These are phyloP conservation scores for Ophiothrix spiculata DNA, from an alignment of 35 echinoderm and acorn worm genomes.

Conservation along the genomic window DNA sequence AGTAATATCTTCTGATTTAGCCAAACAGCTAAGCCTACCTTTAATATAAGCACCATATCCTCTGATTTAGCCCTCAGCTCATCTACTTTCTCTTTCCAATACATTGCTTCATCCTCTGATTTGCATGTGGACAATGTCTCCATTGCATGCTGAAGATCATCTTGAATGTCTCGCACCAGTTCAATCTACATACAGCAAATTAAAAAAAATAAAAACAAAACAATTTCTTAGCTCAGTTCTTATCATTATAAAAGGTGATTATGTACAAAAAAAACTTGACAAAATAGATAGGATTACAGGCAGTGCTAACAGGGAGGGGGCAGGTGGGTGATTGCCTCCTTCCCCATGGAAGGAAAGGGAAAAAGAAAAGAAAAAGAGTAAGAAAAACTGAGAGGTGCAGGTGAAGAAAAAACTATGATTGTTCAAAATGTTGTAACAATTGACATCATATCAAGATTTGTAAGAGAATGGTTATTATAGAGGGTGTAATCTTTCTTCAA, in stretches of 20 bases:
- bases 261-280: background rate
- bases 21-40: constrained; percentile 45
- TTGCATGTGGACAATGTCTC: constrained; percentile 29
- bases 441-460: background rate
- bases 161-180: constrained; percentile 61
- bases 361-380: too few relatives aligned
- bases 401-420: background rate
- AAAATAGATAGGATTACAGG: too few relatives aligned
- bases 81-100: constrained; percentile 50
- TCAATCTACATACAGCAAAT: constrained; percentile 45
- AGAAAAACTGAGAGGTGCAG: too few relatives aligned
- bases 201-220: background rate
- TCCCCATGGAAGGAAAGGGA: too few relatives aligned
- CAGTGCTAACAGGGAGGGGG: too few relatives aligned
- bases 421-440: too few relatives aligned
- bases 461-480: background rate
- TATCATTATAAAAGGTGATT: too few relatives aligned
- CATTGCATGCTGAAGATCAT: constrained; percentile 81
- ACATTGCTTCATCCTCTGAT: constrained; percentile 34
- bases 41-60: constrained; percentile 88
- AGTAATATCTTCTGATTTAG: background rate
- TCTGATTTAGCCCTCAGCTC: constrained; percentile 80
- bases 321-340: too few relatives aligned
- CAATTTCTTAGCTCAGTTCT: background rate
- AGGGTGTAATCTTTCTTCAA: too few relatives aligned